Evolutionary conservation across 2,888 invertebrate genomes (phyloP).

Genomic region (Hydriomena furcata): DNA sequence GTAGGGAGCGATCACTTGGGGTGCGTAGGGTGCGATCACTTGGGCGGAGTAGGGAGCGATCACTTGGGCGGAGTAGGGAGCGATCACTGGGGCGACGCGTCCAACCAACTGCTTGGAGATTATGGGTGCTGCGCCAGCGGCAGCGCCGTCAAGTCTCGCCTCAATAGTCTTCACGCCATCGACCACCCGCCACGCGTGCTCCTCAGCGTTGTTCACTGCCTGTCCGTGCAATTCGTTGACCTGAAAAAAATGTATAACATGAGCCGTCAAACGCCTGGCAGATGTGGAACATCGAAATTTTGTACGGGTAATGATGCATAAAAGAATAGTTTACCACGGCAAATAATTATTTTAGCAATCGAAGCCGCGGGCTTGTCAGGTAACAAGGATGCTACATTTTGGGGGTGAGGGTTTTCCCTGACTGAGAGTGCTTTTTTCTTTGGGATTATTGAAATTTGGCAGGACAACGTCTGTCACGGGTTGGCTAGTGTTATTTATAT

Average conservation of each 20-base stretch:
- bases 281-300: too few relatives aligned
- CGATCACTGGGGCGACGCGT: constrained; percentile 1
- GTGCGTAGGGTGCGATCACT: constrained; percentile 31
- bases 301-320: too few relatives aligned
- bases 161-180: constrained; percentile 71
- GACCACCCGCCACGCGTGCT: constrained; percentile 74
- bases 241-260: too few relatives aligned
- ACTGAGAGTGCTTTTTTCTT: too few relatives aligned
- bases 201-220: constrained; percentile 72
- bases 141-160: constrained; percentile 72
- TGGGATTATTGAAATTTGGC: too few relatives aligned
- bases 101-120: constrained; percentile 68
- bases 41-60: constrained; percentile 27
- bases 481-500: constrained; percentile 6
- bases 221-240: constrained; percentile 70
- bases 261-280: too few relatives aligned
- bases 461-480: too few relatives aligned
- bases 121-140: constrained; percentile 70
- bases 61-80: constrained; percentile 10
- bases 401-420: too few relatives aligned
- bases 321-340: too few relatives aligned
- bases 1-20: constrained; percentile 37
- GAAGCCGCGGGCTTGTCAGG: too few relatives aligned
- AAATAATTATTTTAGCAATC: too few relatives aligned
- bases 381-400: too few relatives aligned